Conservation (phyloP, 2,113 vertebrate species). For the Poeciliopsis turrubarensis region DNA sequence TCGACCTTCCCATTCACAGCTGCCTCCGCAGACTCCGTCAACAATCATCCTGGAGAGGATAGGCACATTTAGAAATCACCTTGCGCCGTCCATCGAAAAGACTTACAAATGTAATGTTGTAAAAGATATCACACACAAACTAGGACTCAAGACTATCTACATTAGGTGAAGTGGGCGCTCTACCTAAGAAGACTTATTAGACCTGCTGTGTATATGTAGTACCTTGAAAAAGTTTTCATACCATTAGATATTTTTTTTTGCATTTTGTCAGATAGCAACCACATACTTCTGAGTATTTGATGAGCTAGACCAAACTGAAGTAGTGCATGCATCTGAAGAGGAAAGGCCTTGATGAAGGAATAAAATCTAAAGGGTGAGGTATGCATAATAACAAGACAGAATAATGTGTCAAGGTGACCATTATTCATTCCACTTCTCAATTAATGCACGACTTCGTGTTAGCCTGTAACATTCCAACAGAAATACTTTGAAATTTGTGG, state of each 20-base stretch:
- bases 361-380: too few species aligned
- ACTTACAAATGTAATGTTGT: not conserved
- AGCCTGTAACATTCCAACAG: not conserved
- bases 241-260: not conserved
- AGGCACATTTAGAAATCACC: slow-evolving; percentile 41
- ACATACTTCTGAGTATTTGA: not conserved
- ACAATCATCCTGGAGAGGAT: slow-evolving; percentile 93
- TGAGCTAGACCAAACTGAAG: not conserved
- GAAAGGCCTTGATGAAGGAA: not conserved
- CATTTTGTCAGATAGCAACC: not conserved
- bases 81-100: not conserved
- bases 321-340: not conserved
- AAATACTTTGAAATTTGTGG: too few species aligned
- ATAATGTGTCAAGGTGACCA: too few species aligned
- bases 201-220: not conserved
- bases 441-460: not conserved
- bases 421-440: not conserved
- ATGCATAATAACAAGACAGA: too few species aligned
- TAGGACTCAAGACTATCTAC: not conserved
- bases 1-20: slow-evolving; percentile 92
- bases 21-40: slow-evolving; percentile 87
- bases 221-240: not conserved
- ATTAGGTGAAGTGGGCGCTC: not conserved
- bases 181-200: not conserved
- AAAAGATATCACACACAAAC: not conserved